A percentile compares a stretch with the other conserved stretches of the same genome.
Evolutionary conservation across 2,113 vertebrate species (phyloP).

Genomic region (Phalacrocorax pelagicus): DNA sequence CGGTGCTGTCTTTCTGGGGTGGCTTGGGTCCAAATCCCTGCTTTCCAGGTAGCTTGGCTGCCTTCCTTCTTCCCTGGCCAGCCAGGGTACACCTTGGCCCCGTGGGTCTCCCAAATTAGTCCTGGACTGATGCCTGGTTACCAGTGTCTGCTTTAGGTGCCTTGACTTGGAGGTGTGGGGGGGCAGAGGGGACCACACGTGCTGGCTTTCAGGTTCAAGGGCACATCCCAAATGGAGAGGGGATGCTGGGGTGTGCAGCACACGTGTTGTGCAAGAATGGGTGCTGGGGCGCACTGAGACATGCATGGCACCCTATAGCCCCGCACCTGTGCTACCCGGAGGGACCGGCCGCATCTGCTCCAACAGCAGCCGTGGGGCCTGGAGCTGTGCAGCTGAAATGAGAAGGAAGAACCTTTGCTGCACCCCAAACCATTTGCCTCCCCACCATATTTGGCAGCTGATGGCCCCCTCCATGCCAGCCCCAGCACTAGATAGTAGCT

Average conservation of each 20-base stretch:
- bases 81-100: background rate
- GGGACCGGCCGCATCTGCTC: background rate
- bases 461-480: background rate
- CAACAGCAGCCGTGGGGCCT: accelerated
- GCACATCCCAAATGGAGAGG: background rate
- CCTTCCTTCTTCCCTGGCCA: background rate
- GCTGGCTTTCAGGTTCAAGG: background rate
- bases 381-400: accelerated
- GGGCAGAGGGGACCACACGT: accelerated
- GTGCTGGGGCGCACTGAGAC: background rate
- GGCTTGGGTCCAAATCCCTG: background rate
- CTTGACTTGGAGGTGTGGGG: accelerated
- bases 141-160: accelerated
- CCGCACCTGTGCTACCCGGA: background rate
- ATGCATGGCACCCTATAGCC: accelerated
- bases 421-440: background rate
- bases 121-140: background rate
- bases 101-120: background rate
- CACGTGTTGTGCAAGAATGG: background rate
- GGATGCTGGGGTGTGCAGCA: background rate
- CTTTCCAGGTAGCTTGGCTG: conserved; percentile 38
- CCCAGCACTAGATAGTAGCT: background rate
- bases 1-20: background rate
- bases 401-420: background rate
- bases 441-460: background rate